phyloP scores from a whole-genome alignment of 2,797 vertebrate genomes.

The Poecilia gillii region DNA sequence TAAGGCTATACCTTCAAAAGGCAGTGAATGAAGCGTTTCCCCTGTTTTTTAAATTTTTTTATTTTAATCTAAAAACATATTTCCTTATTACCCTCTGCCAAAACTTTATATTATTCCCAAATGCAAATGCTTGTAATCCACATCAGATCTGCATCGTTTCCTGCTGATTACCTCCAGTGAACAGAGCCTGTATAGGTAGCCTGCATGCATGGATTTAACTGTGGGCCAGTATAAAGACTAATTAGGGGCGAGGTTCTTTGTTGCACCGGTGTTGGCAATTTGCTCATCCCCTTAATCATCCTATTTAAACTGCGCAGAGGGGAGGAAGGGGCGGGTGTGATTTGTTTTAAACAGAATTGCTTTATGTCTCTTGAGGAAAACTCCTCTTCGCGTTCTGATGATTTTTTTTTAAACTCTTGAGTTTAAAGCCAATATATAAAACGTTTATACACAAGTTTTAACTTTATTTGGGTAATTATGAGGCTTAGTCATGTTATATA shows the following conservation, averaged over 20 bases:
- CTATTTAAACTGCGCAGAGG: slow-evolving; percentile 63
- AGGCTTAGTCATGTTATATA: background rate
- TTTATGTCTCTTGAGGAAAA: slow-evolving; percentile 46
- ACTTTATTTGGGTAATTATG: background rate
- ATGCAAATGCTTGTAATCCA: slow-evolving; percentile 37
- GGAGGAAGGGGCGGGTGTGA: slow-evolving; percentile 54
- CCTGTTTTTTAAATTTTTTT: background rate
- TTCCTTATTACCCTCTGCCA: background rate
- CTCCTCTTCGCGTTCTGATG: slow-evolving; percentile 18
- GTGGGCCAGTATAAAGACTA: slow-evolving; percentile 65
- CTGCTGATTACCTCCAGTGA: slow-evolving; percentile 41
- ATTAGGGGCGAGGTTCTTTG: slow-evolving; percentile 82
- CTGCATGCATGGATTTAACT: slow-evolving; percentile 48
- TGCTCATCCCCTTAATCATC: slow-evolving; percentile 77
- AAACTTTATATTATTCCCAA: slow-evolving; percentile 45
- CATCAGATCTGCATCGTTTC: slow-evolving; percentile 10
- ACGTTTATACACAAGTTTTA: slow-evolving; percentile 12
- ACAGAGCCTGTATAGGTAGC: slow-evolving; percentile 40
- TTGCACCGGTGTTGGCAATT: slow-evolving; percentile 78
- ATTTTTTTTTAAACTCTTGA: background rate
- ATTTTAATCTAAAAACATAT: background rate
- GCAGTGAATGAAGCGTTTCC: slow-evolving; percentile 1
- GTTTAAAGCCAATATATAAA: slow-evolving; percentile 25
- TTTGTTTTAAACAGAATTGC: slow-evolving; percentile 60
- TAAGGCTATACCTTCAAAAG: slow-evolving; percentile 33